Evolutionary conservation across 2,888 invertebrate genomes (phyloP), one percentile per base, ranked within the genome.

Genomic region (Scrobipalpa atriplicella): DNA sequence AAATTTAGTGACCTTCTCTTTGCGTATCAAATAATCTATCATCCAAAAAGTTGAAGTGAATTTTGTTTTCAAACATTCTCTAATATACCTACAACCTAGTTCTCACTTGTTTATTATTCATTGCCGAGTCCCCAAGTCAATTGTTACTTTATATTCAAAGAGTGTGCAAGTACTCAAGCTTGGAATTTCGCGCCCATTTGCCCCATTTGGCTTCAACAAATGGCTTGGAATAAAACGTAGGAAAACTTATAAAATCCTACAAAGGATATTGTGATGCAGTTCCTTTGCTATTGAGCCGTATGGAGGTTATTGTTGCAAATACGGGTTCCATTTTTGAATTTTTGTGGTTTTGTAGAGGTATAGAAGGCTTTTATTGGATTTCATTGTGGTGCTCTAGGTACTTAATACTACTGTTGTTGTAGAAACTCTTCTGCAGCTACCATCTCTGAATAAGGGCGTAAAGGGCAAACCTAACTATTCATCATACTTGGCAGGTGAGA

Each of bases 211-310:
- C 38, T 36, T 58, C 58, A 38, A 58, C 38, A 58, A 64, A 58
- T 62, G 63, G 68, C 52, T 63, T 60, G 67, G 64, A 73, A 71
- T 72, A 72, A 73, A 75, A 73, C 70, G 69, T 75, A 77, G 65
- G 81, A 80, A 79, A 78, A 79, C 79, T 75, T 80, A 80, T 76
- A 73, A 79, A 79, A 74, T 74, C 73, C 72, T 75, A 75, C 74
- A 75, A 78, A 78, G 74, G 74, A 73, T 69, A 74, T 73, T 72
- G 73, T 73, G 62, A 47, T 72, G 71, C 70, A 67, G 67, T 75
- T 67, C 56, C 65, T 60, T 75, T 68, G 60, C 64, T 60, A 73
- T 65, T 69, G 71, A 65, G 65, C 65, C 65, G 68, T 70, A 19
- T 70, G 47, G n/a, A 18, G 52, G 65, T 67, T 71, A 72, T 70